Evolutionary conservation across 2,888 invertebrate genomes (phyloP), one percentile per base, ranked within the genome.

Genomic region (Ormyrus nitidulus): DNA sequence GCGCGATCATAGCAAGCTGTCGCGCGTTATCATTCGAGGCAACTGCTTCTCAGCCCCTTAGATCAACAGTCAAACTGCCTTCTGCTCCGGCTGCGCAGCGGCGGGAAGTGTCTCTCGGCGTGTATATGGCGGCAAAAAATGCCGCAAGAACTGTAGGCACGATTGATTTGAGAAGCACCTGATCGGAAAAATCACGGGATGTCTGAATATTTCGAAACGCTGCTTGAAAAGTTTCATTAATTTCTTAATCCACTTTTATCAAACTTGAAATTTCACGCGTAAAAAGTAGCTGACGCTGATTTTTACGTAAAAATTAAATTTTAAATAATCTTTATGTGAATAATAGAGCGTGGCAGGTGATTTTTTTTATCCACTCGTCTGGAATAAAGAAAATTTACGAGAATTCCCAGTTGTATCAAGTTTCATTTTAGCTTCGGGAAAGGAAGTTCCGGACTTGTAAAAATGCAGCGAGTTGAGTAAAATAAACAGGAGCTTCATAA

Each of bases 151-250:
- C 53, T 34, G 7, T 11, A 11, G 48, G 54, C 48, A 72, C 65
- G 59, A 70, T 77, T 72, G 65, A 77, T 72, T 72, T 59, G 77
- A 10, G 46, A 53, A 66, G 71, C 77, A 77, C 72, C 77, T 77
- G 77, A 72, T 72, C 77, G 77, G 77, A 72, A 77, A 77, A 72
- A 72, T 77, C 77, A 4, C 34, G 34, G 0, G 34, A 34, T 4
- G 34, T 3, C 34, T 34, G 34, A 34, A 34, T 34, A 4, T 4
- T 34, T 34, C 34, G 0, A 34, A 34, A 4, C 4, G 34, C 0
- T 4, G 34, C 34, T 34, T 34, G 34, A 34, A 34, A 34, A 34
- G 34, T 34, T 34, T 34, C 34, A 34, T 34, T 34, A 34, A 34
- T 19, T 19, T 19, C 19, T 19, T 19, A 19, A 19, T 19, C 19